Evolutionary conservation across 1,140 invertebrate species (phyloP), one percentile per base, ranked within the genome.

Genomic region (Helicoverpa armigera): DNA sequence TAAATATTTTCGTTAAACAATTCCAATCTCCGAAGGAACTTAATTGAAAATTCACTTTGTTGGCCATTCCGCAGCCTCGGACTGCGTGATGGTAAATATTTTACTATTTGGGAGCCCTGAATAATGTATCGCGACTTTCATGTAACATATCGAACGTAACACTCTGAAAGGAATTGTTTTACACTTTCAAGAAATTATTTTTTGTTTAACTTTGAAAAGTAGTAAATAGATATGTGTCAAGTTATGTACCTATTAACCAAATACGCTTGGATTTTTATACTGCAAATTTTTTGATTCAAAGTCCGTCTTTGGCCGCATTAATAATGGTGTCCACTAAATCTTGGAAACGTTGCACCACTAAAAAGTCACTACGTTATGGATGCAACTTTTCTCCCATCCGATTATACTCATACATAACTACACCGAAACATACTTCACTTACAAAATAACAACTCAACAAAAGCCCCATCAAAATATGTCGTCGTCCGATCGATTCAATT

Each of bases 21-120:
- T 60, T 74, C 56, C 51, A 60, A 9, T 74, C 56, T 60, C 18
- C 54, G n/a, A 60, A 74, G 35, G 14, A 43, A 18, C 31, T 56
- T 74, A 74, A 74, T 60, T 60, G 72, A 60, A 74, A 74, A 74
- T 74, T 74, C 72, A 23, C 72, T 60, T 74, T 74, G 56, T 60
- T 60, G 56, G n/a, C 14, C 35, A 60, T 74, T 72, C 29, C 69
- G 51, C 50, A 31, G 13, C 50, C 60, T 54, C 58, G 13, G 11
- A 12, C 53, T 35, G 10, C 58, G 53, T 58, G 18, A 48, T 16
- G 16, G n/a, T 69, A 43, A 18, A 60, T 74, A 31, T 72, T 72
- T 72, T 72, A 72, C 23, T 53, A 72, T 69, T 69, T 13, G 65
- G 16, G 50, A 18, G 16, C 16, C 43, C 13, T 69, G 43, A 69